phyloP scores from a whole-genome alignment of 2,888 invertebrate genomes.

The Abscondita cerata region DNA sequence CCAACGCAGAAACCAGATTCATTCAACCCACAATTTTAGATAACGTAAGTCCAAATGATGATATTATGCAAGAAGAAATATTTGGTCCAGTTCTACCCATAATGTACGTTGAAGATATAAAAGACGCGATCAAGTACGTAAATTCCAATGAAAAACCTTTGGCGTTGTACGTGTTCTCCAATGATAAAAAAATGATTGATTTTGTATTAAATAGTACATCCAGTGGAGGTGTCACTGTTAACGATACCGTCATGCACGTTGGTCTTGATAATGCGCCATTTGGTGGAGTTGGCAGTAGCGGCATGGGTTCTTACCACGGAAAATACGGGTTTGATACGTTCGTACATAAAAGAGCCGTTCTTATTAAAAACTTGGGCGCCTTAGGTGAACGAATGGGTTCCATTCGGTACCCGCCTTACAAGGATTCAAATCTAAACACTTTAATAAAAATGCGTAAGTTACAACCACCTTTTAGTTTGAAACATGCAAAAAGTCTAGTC shows the following conservation, averaged over 20 bases:
- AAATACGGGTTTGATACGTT: slow-evolving; percentile 90
- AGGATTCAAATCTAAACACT: slow-evolving; percentile 72
- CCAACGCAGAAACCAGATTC: slow-evolving; percentile 75
- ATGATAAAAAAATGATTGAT: slow-evolving; percentile 63
- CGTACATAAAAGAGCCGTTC: slow-evolving; percentile 85
- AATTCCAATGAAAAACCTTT: slow-evolving; percentile 89
- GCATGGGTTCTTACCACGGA: slow-evolving; percentile 95
- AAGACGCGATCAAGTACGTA: slow-evolving; percentile 90
- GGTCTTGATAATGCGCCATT: slow-evolving; percentile 91
- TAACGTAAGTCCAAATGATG: slow-evolving; percentile 77
- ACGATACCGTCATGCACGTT: slow-evolving; percentile 86
- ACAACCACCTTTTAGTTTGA: slow-evolving; percentile 66
- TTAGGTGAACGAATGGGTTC: slow-evolving; percentile 72
- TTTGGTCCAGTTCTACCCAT: slow-evolving; percentile 97
- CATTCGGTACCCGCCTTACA: slow-evolving; percentile 84
- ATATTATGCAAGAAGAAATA: slow-evolving; percentile 90
- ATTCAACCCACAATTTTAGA: slow-evolving; percentile 85
- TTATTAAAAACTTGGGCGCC: slow-evolving; percentile 72
- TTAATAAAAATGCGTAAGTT: slow-evolving; percentile 65
- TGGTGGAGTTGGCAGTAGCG: slow-evolving; percentile 94
- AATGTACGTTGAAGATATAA: slow-evolving; percentile 78
- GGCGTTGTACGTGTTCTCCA: slow-evolving; percentile 85
- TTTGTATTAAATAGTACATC: slow-evolving; percentile 74
- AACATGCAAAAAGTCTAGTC: slow-evolving; percentile 68
- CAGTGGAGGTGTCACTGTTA: slow-evolving; percentile 81